Conservation (phyloP, 2,888 invertebrate species). For the Oscheius sp. region DNA sequence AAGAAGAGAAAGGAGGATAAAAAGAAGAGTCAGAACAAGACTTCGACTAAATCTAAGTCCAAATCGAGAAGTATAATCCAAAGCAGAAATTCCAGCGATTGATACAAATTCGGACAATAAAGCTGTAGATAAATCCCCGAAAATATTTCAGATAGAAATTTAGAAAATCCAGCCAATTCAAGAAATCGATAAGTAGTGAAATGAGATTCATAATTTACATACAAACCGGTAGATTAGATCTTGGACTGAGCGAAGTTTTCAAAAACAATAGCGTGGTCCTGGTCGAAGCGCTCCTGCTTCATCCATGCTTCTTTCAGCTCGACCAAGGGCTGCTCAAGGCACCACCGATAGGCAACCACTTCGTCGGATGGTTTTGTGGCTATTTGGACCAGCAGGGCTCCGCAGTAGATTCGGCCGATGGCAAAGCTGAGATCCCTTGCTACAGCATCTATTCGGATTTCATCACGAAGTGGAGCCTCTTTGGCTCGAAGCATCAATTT, state of each 20-base stretch:
- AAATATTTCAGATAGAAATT: too few relatives aligned
- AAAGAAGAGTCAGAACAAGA: too few relatives aligned
- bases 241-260: slow-evolving; percentile 44
- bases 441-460: slow-evolving; percentile 70
- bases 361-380: slow-evolving; percentile 60
- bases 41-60: too few relatives aligned
- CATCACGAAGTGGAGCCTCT: slow-evolving; percentile 23
- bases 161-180: too few relatives aligned
- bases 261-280: slow-evolving; percentile 55
- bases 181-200: too few relatives aligned
- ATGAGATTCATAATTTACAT: too few relatives aligned
- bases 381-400: slow-evolving; percentile 70
- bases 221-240: neutral
- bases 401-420: slow-evolving; percentile 72
- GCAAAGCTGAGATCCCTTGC: slow-evolving; percentile 74
- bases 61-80: too few relatives aligned
- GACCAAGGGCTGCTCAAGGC: slow-evolving; percentile 51
- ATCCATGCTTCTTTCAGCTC: slow-evolving; percentile 49
- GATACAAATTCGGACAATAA: too few relatives aligned
- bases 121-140: too few relatives aligned
- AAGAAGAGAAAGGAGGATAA: too few relatives aligned
- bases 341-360: slow-evolving; percentile 54
- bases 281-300: slow-evolving; percentile 34
- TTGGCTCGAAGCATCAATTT: slow-evolving; percentile 41
- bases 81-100: too few relatives aligned